phyloP scores from a whole-genome alignment of 1,140 invertebrate genomes.

The Drosophila funebris region DNA sequence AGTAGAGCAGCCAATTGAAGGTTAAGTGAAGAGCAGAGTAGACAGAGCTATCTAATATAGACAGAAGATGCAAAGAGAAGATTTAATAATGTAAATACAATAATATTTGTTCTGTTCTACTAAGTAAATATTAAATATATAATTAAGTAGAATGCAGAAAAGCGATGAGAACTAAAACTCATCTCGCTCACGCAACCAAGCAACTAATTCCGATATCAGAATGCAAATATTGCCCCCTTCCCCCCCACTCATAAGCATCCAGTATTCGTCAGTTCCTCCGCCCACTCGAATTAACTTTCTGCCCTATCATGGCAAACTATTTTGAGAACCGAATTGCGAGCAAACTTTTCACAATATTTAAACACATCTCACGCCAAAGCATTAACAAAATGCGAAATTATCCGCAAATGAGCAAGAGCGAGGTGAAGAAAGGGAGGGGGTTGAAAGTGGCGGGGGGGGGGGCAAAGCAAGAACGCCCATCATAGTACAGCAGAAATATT shows the following conservation, averaged over 20 bases:
- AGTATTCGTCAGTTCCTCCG: not conserved
- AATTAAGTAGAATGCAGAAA: no score
- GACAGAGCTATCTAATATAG: no score
- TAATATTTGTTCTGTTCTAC: no score
- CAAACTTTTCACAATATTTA: slow-evolving; percentile 38
- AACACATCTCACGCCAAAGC: slow-evolving; percentile 15
- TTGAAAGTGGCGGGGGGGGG: not conserved
- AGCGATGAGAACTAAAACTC: no score
- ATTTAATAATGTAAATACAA: no score
- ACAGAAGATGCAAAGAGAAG: no score
- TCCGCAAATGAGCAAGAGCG: slow-evolving; percentile 32
- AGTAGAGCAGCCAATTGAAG: no score
- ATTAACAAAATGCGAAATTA: slow-evolving; percentile 47
- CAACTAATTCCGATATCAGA: no score
- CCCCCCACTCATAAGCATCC: not conserved
- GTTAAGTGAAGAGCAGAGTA: no score
- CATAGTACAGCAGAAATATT: slow-evolving; percentile 71
- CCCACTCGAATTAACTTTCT: not conserved
- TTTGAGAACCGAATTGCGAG: slow-evolving; percentile 1
- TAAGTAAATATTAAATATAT: no score
- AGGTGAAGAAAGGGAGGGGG: not conserved
- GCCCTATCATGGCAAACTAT: slow-evolving; percentile 18
- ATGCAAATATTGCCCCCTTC: not conserved
- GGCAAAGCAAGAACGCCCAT: slow-evolving; percentile 19
- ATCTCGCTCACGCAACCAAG: no score